Percentiles rank a stretch among this genome's conserved stretches.
These are phyloP conservation scores for Acanthisitta chloris DNA, from an alignment of 2,113 vertebrate genomes.

Conservation along the genomic window DNA sequence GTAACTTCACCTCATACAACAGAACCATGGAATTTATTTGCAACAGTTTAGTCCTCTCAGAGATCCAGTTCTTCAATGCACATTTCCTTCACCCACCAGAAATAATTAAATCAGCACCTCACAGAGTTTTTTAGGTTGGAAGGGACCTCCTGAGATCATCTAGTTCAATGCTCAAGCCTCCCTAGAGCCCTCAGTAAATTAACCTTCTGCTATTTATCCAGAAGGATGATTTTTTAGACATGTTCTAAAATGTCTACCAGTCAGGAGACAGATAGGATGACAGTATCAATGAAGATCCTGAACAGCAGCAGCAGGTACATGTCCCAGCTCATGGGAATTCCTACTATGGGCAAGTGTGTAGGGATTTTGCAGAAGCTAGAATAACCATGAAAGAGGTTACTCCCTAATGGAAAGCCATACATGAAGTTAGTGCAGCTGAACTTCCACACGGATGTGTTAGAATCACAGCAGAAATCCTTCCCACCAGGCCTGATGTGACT, in stretches of 20 bases:
- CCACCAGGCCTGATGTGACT: not conserved
- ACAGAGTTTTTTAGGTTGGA: not conserved
- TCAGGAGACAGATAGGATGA: not conserved
- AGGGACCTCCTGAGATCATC: not conserved
- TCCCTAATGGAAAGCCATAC: not conserved
- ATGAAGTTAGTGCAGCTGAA: not conserved
- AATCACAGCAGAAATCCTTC: not conserved
- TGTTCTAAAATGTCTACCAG: accelerated
- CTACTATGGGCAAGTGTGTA: accelerated
- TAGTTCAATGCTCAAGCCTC: not conserved
- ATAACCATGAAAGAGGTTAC: not conserved
- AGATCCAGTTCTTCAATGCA: not conserved
- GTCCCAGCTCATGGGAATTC: not conserved
- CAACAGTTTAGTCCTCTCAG: not conserved
- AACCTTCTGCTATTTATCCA: not conserved
- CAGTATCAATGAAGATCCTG: accelerated
- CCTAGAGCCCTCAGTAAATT: not conserved
- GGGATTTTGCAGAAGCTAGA: not conserved
- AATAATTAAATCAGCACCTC: not conserved
- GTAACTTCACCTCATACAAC: not conserved
- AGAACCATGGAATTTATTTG: not conserved
- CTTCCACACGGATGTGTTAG: not conserved
- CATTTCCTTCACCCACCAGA: not conserved
- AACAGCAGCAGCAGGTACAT: not conserved
- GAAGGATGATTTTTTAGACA: accelerated